These are phyloP conservation scores for Scomber japonicus DNA, from an alignment of 2,113 vertebrate species.

Conservation along the genomic window DNA sequence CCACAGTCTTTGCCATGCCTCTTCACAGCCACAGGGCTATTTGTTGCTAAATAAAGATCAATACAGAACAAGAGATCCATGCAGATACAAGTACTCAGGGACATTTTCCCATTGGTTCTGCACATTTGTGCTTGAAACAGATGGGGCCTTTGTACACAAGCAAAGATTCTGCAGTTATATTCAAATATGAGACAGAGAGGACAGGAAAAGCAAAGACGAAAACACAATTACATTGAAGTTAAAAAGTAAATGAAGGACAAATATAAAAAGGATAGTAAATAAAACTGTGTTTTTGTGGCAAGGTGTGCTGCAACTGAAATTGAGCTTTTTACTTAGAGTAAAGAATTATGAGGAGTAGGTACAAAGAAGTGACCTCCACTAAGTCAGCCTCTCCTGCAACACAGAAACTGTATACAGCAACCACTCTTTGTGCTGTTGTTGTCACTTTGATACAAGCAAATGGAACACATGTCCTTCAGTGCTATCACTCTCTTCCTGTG, in stretches of 20 bases:
- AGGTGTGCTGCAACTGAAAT: not conserved
- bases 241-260: slow-evolving; percentile 19
- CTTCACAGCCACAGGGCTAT: slow-evolving; percentile 47
- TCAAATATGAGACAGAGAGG: slow-evolving; percentile 7
- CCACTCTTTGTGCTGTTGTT: slow-evolving; percentile 6
- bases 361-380: not conserved
- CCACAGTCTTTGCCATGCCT: slow-evolving; percentile 37
- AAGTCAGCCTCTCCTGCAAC: not conserved
- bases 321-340: not conserved
- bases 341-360: not conserved
- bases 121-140: slow-evolving; percentile 52
- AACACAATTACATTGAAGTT: slow-evolving; percentile 30
- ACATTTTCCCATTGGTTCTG: slow-evolving; percentile 60
- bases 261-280: not conserved
- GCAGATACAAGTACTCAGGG: slow-evolving; percentile 58
- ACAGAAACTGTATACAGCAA: slow-evolving; percentile 15
- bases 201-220: not conserved
- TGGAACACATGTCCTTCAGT: slow-evolving; percentile 29
- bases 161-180: slow-evolving; percentile 3
- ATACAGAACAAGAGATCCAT: slow-evolving; percentile 74
- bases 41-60: slow-evolving; percentile 77
- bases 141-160: slow-evolving; percentile 23
- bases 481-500: not conserved
- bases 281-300: not conserved
- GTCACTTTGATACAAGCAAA: slow-evolving; percentile 32